A percentile compares a stretch with the other conserved stretches of the same genome.
These are phyloP conservation scores for Mormyrus lacerda DNA, from an alignment of 2,113 vertebrate species.

Conservation along the genomic window DNA sequence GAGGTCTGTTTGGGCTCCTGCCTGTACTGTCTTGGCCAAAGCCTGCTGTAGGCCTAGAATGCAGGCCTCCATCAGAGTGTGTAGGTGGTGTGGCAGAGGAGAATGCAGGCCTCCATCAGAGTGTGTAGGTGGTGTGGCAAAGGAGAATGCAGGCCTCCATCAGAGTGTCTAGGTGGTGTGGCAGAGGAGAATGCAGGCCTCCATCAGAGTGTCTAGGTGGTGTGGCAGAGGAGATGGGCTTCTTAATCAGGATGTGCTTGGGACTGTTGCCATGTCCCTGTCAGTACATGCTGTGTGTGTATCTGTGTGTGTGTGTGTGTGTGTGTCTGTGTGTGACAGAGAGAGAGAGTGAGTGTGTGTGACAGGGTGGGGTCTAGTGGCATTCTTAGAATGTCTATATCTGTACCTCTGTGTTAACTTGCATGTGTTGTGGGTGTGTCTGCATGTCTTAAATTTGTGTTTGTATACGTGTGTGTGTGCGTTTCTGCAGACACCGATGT, in stretches of 20 bases:
- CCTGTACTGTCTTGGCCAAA: background rate
- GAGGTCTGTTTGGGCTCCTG: conserved; percentile 49
- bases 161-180: background rate
- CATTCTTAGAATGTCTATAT: background rate
- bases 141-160: background rate
- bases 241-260: background rate
- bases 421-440: background rate
- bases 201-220: background rate
- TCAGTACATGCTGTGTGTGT: background rate
- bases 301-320: background rate
- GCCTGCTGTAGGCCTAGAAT: background rate
- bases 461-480: background rate
- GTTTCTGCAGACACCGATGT: conserved; percentile 58
- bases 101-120: background rate
- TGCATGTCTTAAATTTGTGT: background rate
- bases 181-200: no score
- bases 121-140: background rate
- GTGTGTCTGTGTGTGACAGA: background rate
- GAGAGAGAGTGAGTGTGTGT: no score
- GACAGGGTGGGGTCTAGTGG: background rate
- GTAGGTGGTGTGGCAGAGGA: background rate
- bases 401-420: background rate
- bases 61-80: background rate
- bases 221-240: background rate
- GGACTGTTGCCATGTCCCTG: background rate